Evolutionary conservation across 2,113 vertebrate species (phyloP).

Genomic region (Orientallactaga bullata): DNA sequence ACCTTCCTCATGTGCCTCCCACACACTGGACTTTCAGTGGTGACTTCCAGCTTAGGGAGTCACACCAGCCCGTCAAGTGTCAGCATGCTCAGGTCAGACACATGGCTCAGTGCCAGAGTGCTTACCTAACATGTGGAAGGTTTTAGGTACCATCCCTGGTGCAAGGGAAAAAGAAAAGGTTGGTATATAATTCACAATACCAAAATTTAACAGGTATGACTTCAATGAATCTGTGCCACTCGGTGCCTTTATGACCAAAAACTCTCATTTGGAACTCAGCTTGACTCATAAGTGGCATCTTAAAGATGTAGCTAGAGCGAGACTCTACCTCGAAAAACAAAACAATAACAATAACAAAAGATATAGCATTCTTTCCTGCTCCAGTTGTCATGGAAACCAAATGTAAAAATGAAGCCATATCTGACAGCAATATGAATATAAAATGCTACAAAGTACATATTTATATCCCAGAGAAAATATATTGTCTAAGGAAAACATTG

Average conservation of each 20-base stretch:
- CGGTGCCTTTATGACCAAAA: not conserved
- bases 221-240: not conserved
- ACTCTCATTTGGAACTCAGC: not conserved
- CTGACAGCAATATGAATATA: not conserved
- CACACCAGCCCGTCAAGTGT: no score
- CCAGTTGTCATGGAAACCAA: constrained; percentile 36
- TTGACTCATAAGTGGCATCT: not conserved
- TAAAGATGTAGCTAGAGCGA: not conserved
- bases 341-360: no score
- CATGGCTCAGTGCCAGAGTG: fast-evolving
- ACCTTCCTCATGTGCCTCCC: not conserved
- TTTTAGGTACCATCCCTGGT: not conserved
- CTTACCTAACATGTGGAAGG: fast-evolving
- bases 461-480: not conserved
- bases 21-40: not conserved
- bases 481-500: not conserved
- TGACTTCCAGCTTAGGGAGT: not conserved
- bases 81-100: fast-evolving
- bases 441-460: not conserved
- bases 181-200: not conserved
- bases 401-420: not conserved
- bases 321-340: no score
- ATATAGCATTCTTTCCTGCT: not conserved
- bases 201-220: not conserved
- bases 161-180: not conserved